These are phyloP conservation scores for Anoplophora glabripennis DNA, from an alignment of 1,140 invertebrate species.

Conservation along the genomic window DNA sequence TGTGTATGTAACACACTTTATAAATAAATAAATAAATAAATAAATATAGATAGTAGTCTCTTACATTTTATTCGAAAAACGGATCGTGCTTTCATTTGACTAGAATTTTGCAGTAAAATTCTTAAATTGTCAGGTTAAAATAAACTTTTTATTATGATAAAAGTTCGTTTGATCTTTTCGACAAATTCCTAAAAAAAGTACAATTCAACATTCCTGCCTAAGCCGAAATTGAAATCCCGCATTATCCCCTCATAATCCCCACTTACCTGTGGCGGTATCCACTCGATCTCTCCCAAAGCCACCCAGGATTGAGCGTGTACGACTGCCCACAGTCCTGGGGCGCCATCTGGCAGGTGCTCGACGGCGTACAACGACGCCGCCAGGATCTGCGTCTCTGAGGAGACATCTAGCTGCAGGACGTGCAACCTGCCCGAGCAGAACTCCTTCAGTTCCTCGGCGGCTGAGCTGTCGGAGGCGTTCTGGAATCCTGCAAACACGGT, in stretches of 20 bases:
- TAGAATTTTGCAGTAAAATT: too few relatives aligned
- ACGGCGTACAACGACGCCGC: slow-evolving; percentile 72
- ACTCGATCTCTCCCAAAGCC: slow-evolving; percentile 84
- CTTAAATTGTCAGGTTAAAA: too few relatives aligned
- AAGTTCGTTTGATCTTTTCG: too few relatives aligned
- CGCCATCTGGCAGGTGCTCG: slow-evolving; percentile 71
- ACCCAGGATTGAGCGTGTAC: slow-evolving; percentile 88
- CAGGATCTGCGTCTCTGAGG: slow-evolving; percentile 71
- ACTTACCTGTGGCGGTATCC: slow-evolving; percentile 65
- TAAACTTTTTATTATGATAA: too few relatives aligned
- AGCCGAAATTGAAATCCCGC: too few relatives aligned
- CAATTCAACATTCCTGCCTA: too few relatives aligned
- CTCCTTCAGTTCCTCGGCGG: slow-evolving; percentile 69
- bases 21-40: too few relatives aligned
- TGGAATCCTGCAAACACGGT: slow-evolving; percentile 78
- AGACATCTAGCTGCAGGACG: slow-evolving; percentile 70
- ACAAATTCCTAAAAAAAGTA: too few relatives aligned
- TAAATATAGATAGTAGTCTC: too few relatives aligned
- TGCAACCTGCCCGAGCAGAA: slow-evolving; percentile 72
- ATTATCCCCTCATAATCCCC: background rate
- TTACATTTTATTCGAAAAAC: too few relatives aligned
- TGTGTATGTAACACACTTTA: too few relatives aligned
- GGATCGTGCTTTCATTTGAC: too few relatives aligned
- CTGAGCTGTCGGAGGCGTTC: slow-evolving; percentile 57
- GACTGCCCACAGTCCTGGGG: slow-evolving; percentile 80